Evolutionary conservation across 2,888 invertebrate species (phyloP).

Genomic region (Camponotus fellah): DNA sequence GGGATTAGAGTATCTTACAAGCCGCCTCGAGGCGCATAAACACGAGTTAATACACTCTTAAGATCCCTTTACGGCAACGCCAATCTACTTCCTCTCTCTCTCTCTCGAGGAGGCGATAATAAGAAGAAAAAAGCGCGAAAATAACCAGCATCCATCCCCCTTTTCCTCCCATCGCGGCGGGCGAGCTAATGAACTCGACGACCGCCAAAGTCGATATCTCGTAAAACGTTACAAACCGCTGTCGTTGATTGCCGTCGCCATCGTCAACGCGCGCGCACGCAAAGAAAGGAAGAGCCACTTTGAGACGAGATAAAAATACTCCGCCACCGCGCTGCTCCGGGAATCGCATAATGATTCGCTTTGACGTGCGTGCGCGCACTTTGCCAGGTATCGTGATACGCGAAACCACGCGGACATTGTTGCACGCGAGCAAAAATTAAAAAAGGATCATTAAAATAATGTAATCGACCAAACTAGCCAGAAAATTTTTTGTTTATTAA

Average conservation of each 20-base stretch:
- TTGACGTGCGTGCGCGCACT: slow-evolving; percentile 26
- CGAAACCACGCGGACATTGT: not conserved
- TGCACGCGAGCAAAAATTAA: not conserved
- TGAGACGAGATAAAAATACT: slow-evolving; percentile 39
- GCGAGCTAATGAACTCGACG: slow-evolving; percentile 49
- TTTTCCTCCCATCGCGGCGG: not conserved
- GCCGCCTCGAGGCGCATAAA: slow-evolving; percentile 48
- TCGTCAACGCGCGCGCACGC: slow-evolving; percentile 21
- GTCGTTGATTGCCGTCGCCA: slow-evolving; percentile 34
- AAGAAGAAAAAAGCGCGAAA: slow-evolving; percentile 15
- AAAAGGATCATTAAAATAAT: too few species aligned
- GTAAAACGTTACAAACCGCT: slow-evolving; percentile 41
- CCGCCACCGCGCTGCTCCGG: slow-evolving; percentile 27
- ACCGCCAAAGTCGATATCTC: slow-evolving; percentile 46
- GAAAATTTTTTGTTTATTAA: too few species aligned
- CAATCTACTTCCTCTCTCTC: slow-evolving; percentile 23
- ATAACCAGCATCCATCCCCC: not conserved
- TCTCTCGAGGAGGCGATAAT: not conserved
- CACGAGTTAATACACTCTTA: slow-evolving; percentile 60
- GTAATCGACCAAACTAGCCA: too few species aligned
- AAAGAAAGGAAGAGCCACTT: slow-evolving; percentile 11
- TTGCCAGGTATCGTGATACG: slow-evolving; percentile 10
- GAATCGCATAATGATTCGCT: slow-evolving; percentile 50
- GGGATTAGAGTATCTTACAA: slow-evolving; percentile 54
- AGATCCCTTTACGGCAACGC: slow-evolving; percentile 42